Conservation (phyloP, 2,113 vertebrate genomes). For the Epinephelus fuscoguttatus region DNA sequence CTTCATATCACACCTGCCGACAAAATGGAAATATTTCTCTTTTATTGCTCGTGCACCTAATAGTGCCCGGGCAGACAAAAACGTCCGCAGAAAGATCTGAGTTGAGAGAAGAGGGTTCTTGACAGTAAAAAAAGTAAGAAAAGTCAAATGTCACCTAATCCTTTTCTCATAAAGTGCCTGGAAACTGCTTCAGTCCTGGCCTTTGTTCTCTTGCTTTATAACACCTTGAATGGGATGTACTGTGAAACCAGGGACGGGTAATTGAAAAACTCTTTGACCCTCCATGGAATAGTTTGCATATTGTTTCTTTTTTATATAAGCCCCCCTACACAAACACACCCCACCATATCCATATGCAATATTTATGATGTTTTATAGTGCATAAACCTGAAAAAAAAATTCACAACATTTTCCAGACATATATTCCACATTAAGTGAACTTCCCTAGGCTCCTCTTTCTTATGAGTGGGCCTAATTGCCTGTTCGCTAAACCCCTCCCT, state of each 20-base stretch:
- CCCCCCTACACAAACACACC: neutral
- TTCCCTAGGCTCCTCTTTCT: neutral
- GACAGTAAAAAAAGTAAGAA: slow-evolving; percentile 12
- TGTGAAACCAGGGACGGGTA: slow-evolving; percentile 25
- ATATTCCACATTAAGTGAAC: neutral
- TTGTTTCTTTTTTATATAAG: neutral
- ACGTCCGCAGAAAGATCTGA: slow-evolving; percentile 41
- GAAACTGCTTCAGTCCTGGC: slow-evolving; percentile 19
- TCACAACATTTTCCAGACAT: neutral
- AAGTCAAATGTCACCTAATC: slow-evolving; percentile 60
- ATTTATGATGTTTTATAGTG: neutral
- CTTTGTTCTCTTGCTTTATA: slow-evolving; percentile 28
- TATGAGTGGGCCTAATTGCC: neutral
- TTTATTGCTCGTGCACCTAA: slow-evolving; percentile 39
- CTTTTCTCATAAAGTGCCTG: slow-evolving; percentile 43
- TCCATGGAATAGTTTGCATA: neutral
- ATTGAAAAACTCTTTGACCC: slow-evolving; percentile 39
- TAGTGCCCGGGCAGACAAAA: slow-evolving; percentile 46
- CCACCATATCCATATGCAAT: neutral
- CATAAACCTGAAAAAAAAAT: slow-evolving; percentile 17
- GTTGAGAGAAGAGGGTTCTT: slow-evolving; percentile 35
- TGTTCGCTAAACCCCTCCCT: slow-evolving; percentile 28
- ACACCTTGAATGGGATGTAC: slow-evolving; percentile 27
- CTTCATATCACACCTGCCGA: slow-evolving; percentile 48
- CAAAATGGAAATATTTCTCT: slow-evolving; percentile 54